Conservation (phyloP, 2,113 vertebrate genomes). For the Corythoichthys haematopterus region DNA sequence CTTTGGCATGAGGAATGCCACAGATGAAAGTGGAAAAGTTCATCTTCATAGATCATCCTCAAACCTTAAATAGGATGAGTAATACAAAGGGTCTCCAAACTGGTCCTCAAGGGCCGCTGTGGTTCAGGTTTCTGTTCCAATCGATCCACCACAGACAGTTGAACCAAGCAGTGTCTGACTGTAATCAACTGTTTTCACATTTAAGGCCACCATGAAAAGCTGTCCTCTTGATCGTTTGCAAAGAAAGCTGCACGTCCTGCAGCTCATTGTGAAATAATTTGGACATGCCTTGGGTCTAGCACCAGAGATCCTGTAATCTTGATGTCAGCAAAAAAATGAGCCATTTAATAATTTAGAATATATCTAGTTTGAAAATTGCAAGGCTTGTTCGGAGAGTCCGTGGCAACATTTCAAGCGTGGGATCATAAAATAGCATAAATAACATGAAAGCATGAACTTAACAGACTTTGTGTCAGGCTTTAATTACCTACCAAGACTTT, state of each 20-base stretch:
- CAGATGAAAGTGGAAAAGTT: not conserved
- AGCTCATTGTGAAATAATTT: no score
- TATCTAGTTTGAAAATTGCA: not conserved
- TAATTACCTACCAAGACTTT: no score
- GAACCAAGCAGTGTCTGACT: no score
- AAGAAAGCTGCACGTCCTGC: no score
- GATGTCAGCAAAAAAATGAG: conserved; percentile 16
- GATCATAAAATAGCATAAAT: not conserved
- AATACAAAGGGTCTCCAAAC: no score
- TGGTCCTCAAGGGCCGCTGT: no score
- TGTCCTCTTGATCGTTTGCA: no score
- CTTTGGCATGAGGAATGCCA: not conserved
- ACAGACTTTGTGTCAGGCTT: no score
- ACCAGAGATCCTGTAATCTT: not conserved
- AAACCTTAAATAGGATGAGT: not conserved
- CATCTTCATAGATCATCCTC: conserved; percentile 9
- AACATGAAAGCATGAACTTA: not conserved
- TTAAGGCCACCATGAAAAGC: no score
- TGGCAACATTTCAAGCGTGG: not conserved
- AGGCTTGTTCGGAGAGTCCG: not conserved
- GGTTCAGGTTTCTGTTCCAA: no score
- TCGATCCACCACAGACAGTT: no score
- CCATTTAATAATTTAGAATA: conserved; percentile 8
- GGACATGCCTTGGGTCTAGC: not conserved
- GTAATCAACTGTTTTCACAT: no score